Conservation (phyloP, 2,888 invertebrate species). For the Anarsia innoxiella region DNA sequence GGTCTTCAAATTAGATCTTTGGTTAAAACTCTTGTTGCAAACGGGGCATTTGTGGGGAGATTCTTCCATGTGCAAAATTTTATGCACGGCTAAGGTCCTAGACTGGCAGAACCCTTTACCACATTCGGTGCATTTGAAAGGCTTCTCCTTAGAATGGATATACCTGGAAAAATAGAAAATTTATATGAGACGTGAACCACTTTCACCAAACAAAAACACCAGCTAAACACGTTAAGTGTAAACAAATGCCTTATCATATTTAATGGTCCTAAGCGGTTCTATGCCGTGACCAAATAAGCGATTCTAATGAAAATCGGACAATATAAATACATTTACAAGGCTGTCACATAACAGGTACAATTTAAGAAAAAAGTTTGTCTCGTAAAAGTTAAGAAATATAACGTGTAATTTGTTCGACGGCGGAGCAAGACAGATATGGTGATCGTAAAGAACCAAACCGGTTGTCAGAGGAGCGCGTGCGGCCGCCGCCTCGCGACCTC, state of each 20-base stretch:
- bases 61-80: slow-evolving; percentile 94
- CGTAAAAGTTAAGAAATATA: slow-evolving; percentile 73
- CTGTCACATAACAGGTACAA: slow-evolving; percentile 48
- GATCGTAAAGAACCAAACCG: slow-evolving; percentile 72
- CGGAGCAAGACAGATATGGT: slow-evolving; percentile 70
- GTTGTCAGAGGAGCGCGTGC: slow-evolving; percentile 64
- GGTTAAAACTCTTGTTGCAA: slow-evolving; percentile 92
- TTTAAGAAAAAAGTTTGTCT: slow-evolving; percentile 59
- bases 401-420: slow-evolving; percentile 71
- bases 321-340: slow-evolving; percentile 51
- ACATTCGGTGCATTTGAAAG: slow-evolving; percentile 97
- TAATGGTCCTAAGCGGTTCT: slow-evolving; percentile 45
- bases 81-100: slow-evolving; percentile 95
- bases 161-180: slow-evolving; percentile 79
- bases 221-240: slow-evolving; percentile 29
- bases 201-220: too few relatives aligned
- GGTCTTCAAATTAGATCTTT: slow-evolving; percentile 93
- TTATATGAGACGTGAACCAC: slow-evolving; percentile 20
- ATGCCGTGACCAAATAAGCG: slow-evolving; percentile 37
- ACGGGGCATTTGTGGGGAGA: slow-evolving; percentile 95
- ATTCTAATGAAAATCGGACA: slow-evolving; percentile 47
- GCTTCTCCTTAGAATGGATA: slow-evolving; percentile 98
- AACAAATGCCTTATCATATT: slow-evolving; percentile 35
- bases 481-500: slow-evolving; percentile 62
- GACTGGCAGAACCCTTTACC: slow-evolving; percentile 99